These are phyloP conservation scores for Laticauda colubrina DNA, from an alignment of 2,113 vertebrate species.

Conservation along the genomic window DNA sequence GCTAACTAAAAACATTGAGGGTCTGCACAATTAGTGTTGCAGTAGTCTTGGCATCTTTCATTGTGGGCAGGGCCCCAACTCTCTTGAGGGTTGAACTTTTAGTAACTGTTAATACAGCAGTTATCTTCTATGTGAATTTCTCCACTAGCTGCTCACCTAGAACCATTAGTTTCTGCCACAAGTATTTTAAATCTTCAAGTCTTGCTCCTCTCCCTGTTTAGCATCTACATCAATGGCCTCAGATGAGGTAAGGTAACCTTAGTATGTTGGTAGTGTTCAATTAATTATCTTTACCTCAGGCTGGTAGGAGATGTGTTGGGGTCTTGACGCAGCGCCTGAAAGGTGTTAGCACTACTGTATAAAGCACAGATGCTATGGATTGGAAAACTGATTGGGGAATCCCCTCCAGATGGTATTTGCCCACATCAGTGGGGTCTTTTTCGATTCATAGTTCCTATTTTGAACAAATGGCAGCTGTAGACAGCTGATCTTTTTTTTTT, in stretches of 20 bases:
- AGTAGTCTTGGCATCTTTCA: not conserved
- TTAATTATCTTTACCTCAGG: not conserved
- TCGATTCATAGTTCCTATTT: not conserved
- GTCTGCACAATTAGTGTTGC: not conserved
- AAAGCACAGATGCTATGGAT: not conserved
- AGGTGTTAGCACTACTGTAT: not conserved
- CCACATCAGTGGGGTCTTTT: not conserved
- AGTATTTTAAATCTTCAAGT: not conserved
- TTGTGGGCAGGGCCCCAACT: not conserved
- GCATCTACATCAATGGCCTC: not conserved
- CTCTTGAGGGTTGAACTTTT: not conserved
- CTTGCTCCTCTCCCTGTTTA: not conserved
- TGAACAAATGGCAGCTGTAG: not conserved
- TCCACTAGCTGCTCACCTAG: not conserved
- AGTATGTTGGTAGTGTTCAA: not conserved
- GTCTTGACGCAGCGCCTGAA: not conserved
- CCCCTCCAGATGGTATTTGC: not conserved
- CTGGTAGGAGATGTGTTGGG: not conserved
- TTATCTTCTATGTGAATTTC: not conserved
- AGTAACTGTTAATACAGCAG: not conserved
- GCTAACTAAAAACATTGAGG: not conserved
- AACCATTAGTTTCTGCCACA: not conserved
- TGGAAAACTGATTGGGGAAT: not conserved
- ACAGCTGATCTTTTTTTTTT: not conserved
- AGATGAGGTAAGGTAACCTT: not conserved